Evolutionary conservation across 2,888 invertebrate species (phyloP).

Genomic region (Trissolcus japonicus): DNA sequence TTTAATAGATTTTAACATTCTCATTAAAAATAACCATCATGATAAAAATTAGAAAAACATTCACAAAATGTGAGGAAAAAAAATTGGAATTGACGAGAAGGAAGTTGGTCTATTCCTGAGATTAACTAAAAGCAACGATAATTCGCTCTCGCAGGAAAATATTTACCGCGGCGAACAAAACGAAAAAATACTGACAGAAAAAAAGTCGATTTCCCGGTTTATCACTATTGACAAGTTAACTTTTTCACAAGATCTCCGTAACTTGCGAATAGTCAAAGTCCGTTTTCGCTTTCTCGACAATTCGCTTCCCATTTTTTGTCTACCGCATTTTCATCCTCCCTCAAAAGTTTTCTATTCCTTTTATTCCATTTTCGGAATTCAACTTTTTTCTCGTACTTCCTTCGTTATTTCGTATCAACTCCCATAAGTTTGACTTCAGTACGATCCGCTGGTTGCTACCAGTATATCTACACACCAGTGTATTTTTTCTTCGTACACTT

Average conservation of each 20-base stretch:
- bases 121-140: too few species aligned
- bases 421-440: slow-evolving; percentile 34
- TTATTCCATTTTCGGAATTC: slow-evolving; percentile 21
- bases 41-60: too few species aligned
- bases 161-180: too few species aligned
- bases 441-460: slow-evolving; percentile 29
- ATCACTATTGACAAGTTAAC: slow-evolving; percentile 2
- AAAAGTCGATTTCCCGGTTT: slow-evolving; percentile 17
- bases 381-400: slow-evolving; percentile 38
- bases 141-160: too few species aligned
- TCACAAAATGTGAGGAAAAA: too few species aligned
- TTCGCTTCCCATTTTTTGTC: slow-evolving; percentile 29
- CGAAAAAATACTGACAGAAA: neutral
- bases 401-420: slow-evolving; percentile 46
- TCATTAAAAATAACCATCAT: too few species aligned
- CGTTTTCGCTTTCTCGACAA: slow-evolving; percentile 6
- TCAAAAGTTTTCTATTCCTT: neutral
- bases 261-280: slow-evolving; percentile 5
- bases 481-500: slow-evolving; percentile 70
- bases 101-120: too few species aligned
- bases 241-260: slow-evolving; percentile 15
- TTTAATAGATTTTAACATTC: too few species aligned
- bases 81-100: too few species aligned
- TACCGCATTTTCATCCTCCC: neutral
- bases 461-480: slow-evolving; percentile 58